Conservation (phyloP, 2,888 invertebrate genomes). For the Danaus chrysippus region DNA sequence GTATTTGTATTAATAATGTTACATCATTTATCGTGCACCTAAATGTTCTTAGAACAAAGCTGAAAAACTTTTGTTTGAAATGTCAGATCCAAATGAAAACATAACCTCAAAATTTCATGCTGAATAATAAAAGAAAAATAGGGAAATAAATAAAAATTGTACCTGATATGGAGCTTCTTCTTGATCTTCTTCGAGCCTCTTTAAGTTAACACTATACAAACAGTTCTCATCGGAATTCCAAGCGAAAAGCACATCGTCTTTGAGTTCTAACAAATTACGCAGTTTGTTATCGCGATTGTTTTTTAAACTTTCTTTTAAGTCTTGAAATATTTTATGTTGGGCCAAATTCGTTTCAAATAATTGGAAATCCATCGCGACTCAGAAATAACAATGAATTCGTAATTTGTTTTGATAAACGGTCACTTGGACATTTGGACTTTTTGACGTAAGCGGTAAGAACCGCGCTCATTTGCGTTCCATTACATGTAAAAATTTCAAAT, state of each 20-base stretch:
- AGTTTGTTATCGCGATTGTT: conserved; percentile 76
- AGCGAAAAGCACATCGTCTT: conserved; percentile 83
- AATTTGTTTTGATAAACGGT: conserved; percentile 41
- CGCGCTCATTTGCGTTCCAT: conserved; percentile 32
- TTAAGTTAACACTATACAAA: conserved; percentile 80
- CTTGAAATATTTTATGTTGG: conserved; percentile 80
- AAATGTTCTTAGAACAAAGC: neutral
- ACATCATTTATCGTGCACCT: neutral
- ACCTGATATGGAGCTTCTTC: conserved; percentile 82
- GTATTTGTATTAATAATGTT: too few relatives aligned
- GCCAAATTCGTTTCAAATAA: conserved; percentile 80
- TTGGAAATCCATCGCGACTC: conserved; percentile 74
- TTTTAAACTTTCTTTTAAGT: conserved; percentile 74
- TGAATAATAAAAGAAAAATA: neutral
- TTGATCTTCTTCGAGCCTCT: conserved; percentile 64
- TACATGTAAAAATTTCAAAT: conserved; percentile 2
- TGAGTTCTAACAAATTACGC: conserved; percentile 80
- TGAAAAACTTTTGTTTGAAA: neutral
- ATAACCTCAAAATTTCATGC: conserved; percentile 46
- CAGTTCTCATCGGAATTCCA: conserved; percentile 83
- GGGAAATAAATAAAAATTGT: conserved; percentile 22
- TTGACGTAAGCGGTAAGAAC: conserved; percentile 23
- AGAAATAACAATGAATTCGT: conserved; percentile 21
- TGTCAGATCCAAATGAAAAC: conserved; percentile 35
- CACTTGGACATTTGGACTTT: conserved; percentile 22